Conservation (phyloP, 2,888 invertebrate genomes). For the Sphaerolaimus hirsutus region DNA sequence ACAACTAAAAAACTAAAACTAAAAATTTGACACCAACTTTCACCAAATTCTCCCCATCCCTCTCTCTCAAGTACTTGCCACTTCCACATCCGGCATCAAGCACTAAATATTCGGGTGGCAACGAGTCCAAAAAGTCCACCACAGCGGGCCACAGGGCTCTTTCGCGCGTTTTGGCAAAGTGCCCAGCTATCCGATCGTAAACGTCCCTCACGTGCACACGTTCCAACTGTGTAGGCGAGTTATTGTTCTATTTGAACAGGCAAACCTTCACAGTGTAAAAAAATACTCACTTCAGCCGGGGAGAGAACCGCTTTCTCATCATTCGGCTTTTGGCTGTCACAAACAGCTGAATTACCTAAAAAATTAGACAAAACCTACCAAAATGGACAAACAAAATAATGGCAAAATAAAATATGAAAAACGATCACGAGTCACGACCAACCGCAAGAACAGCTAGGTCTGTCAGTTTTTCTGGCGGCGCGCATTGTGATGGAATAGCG, state of each 20-base stretch:
- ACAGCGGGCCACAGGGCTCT: conserved; percentile 84
- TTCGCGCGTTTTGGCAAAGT: conserved; percentile 80
- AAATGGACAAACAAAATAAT: neutral
- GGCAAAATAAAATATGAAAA: neutral
- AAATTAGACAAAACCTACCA: neutral
- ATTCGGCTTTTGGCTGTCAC: too few relatives aligned
- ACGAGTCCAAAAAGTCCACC: conserved; percentile 40
- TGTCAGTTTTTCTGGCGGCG: conserved; percentile 15
- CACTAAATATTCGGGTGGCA: conserved; percentile 44
- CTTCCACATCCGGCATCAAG: conserved; percentile 91
- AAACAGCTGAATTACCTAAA: too few relatives aligned
- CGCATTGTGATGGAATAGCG: conserved; percentile 33
- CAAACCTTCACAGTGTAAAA: too few relatives aligned
- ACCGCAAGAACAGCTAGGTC: neutral
- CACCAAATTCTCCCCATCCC: conserved; percentile 3
- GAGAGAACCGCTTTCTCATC: too few relatives aligned
- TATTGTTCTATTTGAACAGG: too few relatives aligned
- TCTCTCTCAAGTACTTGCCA: conserved; percentile 67
- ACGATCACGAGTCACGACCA: neutral
- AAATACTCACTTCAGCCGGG: too few relatives aligned
- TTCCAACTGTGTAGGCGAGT: neutral
- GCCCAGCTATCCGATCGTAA: conserved; percentile 72
- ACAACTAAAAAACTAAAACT: conserved; percentile 3
- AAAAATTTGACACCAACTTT: conserved; percentile 1
- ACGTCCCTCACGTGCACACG: conserved; percentile 35